These are phyloP conservation scores for Lampris incognitus DNA, from an alignment of 2,113 vertebrate species.

Conservation along the genomic window DNA sequence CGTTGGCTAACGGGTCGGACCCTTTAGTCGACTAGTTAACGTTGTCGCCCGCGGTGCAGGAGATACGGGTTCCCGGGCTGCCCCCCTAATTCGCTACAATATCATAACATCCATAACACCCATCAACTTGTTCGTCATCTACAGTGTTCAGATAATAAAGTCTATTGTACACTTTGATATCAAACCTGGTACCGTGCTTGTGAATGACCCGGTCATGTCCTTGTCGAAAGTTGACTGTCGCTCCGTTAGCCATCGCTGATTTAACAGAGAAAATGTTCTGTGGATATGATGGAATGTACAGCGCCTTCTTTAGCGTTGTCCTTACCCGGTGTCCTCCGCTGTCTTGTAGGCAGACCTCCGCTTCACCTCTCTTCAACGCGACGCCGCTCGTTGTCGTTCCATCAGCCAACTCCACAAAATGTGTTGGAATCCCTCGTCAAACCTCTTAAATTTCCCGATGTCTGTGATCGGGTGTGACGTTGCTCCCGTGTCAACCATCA, in stretches of 20 bases:
- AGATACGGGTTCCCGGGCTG: too few relatives aligned
- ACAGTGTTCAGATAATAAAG: too few relatives aligned
- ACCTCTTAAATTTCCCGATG: conserved; percentile 2
- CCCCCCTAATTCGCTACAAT: too few relatives aligned
- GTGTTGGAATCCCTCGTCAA: not conserved
- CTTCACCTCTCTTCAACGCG: not conserved
- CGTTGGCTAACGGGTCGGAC: too few relatives aligned
- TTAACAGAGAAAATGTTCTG: too few relatives aligned
- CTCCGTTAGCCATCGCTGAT: not conserved
- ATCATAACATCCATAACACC: not conserved
- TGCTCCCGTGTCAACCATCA: conserved; percentile 7
- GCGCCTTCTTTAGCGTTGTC: too few relatives aligned
- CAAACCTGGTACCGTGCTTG: not conserved
- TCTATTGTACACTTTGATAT: not conserved
- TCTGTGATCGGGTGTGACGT: conserved; percentile 6
- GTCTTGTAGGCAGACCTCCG: too few relatives aligned
- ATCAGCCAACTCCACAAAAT: too few relatives aligned
- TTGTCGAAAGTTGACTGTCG: not conserved
- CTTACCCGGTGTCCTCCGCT: too few relatives aligned
- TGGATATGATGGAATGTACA: too few relatives aligned
- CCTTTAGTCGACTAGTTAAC: too few relatives aligned
- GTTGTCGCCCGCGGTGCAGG: too few relatives aligned
- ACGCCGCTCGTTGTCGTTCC: not conserved
- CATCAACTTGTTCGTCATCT: not conserved
- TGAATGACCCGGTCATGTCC: not conserved